Evolutionary conservation across 2,888 invertebrate species (phyloP).

Genomic region (Venustoraphidia nigricollis): DNA sequence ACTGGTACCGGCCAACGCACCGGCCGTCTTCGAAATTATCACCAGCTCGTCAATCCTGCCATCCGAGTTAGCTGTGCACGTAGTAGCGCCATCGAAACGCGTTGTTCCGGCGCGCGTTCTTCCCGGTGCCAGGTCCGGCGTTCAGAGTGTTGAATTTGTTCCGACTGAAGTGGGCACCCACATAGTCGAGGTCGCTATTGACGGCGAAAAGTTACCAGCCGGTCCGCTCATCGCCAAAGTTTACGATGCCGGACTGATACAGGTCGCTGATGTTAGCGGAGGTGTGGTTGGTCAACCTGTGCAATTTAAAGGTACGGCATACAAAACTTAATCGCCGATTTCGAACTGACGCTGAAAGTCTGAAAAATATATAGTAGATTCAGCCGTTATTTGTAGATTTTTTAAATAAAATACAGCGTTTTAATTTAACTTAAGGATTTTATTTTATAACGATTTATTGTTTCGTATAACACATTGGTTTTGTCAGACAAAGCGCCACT

Average conservation of each 20-base stretch:
- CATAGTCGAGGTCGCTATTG: constrained; percentile 75
- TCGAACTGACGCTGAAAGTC: background rate
- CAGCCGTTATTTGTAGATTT: too few relatives aligned
- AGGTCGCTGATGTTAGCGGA: constrained; percentile 85
- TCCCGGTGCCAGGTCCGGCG: constrained; percentile 64
- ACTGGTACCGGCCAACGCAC: constrained; percentile 77
- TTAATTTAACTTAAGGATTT: too few relatives aligned
- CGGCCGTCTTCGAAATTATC: constrained; percentile 80
- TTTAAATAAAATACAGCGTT: too few relatives aligned
- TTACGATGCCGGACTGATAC: constrained; percentile 85
- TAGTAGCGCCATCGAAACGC: constrained; percentile 70
- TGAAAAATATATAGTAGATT: background rate
- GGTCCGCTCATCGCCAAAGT: constrained; percentile 88
- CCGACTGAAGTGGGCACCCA: constrained; percentile 91
- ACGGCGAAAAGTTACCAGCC: constrained; percentile 76
- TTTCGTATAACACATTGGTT: too few relatives aligned
- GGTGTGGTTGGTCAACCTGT: constrained; percentile 92
- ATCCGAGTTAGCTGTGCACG: constrained; percentile 45
- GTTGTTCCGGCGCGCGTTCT: constrained; percentile 68
- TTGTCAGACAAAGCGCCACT: too few relatives aligned
- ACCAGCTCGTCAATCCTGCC: constrained; percentile 39
- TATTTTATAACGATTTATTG: too few relatives aligned
- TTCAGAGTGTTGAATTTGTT: constrained; percentile 82
- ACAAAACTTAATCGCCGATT: background rate
- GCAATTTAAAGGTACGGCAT: constrained; percentile 74